Evolutionary conservation across 1,140 invertebrate genomes (phyloP), one percentile per base, ranked within the genome.

Genomic region (Tribolium madens): DNA sequence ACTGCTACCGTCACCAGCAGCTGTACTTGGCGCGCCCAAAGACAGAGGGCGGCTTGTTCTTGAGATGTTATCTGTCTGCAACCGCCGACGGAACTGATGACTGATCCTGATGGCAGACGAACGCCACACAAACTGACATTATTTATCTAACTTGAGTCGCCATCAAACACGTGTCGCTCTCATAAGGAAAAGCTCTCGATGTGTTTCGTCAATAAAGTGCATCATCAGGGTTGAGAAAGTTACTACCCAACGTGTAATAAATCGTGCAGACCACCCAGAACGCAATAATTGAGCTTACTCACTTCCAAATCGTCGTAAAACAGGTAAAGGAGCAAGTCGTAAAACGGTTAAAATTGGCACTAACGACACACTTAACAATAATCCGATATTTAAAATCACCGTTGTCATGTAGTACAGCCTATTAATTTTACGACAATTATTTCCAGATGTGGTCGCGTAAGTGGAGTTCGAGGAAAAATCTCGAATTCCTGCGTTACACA

Each of bases 381-480:
- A 81, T 73, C 64, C 75, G 72, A 79, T 81, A 79, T 77, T 81
- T 81, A 81, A 72, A 60, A 76, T 53, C 21, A 26, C 48, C 64
- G 71, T 70, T 75, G 76, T 79, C 78, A 79, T 79, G 78, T 77
- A 64, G 57, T 52, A 64, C 57, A 64, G 69, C 68, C 78, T 79
- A 79, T 79, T 79, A 79, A 77, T 79, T 79, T 79, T 68, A 77
- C 72, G 78, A 73, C 78, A 77, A 79, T 79, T 79, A 79, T 79
- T 70, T 79, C 64, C 78, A 79, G 78, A 73, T 79, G 77, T 75
- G 46, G 36, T 21, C 70, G 50, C 42, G 70, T 52, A 71, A 48
- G 31, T 71, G 68, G 18, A 69, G 57, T 50, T 76, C 60, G 48
- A 46, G 69, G 53, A 76, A 76, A 72, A 76, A 71, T 69, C 52